Base-by-base conservation (phyloP, 2,113 vertebrate genomes). In the Calyptomena viridis region DNA sequence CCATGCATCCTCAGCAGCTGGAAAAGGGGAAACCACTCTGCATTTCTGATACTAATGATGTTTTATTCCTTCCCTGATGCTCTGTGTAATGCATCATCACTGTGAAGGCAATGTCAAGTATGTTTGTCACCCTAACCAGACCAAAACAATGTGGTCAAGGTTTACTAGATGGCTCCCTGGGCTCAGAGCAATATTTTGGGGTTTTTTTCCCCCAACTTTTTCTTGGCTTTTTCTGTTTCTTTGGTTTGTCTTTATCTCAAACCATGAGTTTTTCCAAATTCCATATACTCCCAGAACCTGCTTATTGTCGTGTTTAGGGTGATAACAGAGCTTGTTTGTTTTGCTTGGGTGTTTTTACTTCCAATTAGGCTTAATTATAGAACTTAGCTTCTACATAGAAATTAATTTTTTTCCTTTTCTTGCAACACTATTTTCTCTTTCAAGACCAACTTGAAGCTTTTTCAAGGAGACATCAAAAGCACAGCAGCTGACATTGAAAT, bases 391-490 rank as follows among this genome's bases (percentile, higher is more conserved):
- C 15, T 78, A 71, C 3, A 4, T 9, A 64, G 52, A 63, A 80
- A 58, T 46, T 28, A 33, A 1, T 42, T 87, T n/a, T 55, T 49
- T 59, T 12, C 2, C 2, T 31, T 68, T 77, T 84, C 59, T 79
- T 68, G 11, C 13, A 84, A 78, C 24, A 16, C 7, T 11, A 1
- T 93, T 94, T 92, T 71, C 35, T 89, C 42, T 93, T 81, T 93
- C 46, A 94, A 95, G 46, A 71, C 20, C 55, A 81, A 21, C 28
- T 76, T 67, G 13, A 66, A 22, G 20, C 37, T 53, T 4, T 80
- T 90, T 80, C 69, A 81, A 84, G 56, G 30, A 84, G 27, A 84
- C 33, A 72, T 78, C 35, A 92, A 84, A 93, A 87, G 44, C 46
- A 47, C 5, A 21, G 24, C 33, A 87, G 50, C 46, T 72, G 60